Evolutionary conservation across 2,113 vertebrate genomes (phyloP).

Genomic region (Epinephelus moara): DNA sequence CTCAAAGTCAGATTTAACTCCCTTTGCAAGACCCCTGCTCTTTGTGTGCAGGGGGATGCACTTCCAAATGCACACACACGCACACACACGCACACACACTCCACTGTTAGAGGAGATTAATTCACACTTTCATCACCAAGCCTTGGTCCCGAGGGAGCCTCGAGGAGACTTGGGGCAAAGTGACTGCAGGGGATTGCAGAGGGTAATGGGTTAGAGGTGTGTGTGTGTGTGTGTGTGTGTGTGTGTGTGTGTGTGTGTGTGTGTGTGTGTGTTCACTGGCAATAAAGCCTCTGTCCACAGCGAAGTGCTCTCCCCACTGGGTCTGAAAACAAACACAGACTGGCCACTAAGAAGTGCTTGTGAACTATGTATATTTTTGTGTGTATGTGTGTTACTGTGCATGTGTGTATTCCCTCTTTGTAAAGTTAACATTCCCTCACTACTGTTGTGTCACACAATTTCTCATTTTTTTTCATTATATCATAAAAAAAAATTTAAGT

Average conservation of each 20-base stretch:
- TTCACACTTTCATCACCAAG: constrained; percentile 82
- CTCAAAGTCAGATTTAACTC: constrained; percentile 49
- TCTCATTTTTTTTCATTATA: neutral
- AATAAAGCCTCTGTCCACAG: constrained; percentile 61
- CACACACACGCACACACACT: constrained; percentile 13
- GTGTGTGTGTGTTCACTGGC: constrained; percentile 38
- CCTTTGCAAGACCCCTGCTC: constrained; percentile 27
- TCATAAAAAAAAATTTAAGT: neutral
- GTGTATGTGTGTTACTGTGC: neutral
- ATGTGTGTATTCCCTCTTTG: neutral
- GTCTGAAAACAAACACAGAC: constrained; percentile 79
- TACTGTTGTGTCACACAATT: neutral
- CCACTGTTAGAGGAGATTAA: constrained; percentile 80
- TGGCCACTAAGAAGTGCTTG: constrained; percentile 32
- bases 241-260: constrained; percentile 38
- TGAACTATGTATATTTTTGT: neutral
- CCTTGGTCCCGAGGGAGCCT: constrained; percentile 71
- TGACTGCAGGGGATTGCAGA: constrained; percentile 60
- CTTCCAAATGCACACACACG: neutral
- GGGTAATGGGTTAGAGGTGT: constrained; percentile 60
- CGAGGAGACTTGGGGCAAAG: constrained; percentile 57
- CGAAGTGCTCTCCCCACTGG: constrained; percentile 77
- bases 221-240: constrained; percentile 43
- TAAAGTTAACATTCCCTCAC: neutral
- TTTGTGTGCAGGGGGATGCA: constrained; percentile 9